Evolutionary conservation across 2,797 vertebrate genomes (phyloP).

Genomic region (Rousettus madagascariensis): DNA sequence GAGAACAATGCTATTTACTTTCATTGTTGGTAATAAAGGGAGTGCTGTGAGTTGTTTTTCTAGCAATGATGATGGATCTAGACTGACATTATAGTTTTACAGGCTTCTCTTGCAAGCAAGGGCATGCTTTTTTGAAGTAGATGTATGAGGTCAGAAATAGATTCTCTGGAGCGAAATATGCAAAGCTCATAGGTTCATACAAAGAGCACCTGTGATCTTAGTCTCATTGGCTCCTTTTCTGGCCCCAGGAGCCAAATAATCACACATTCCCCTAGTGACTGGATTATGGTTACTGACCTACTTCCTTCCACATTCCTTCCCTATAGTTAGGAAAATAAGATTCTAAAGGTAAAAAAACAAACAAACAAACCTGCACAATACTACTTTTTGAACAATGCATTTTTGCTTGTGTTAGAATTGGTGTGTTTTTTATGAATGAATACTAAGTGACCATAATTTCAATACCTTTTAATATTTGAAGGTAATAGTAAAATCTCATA

Average conservation of each 20-base stretch:
- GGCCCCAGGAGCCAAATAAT: background rate
- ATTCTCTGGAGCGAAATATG: background rate
- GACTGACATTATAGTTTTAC: background rate
- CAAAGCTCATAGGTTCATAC: background rate
- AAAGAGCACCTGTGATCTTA: background rate
- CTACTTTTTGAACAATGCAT: background rate
- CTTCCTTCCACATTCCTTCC: background rate
- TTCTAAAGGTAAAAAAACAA: background rate
- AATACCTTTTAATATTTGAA: background rate
- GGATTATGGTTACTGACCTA: background rate
- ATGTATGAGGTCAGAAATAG: background rate
- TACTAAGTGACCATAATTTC: background rate
- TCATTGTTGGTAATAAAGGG: background rate
- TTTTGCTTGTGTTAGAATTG: background rate
- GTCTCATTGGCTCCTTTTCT: background rate
- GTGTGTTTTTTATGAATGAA: background rate
- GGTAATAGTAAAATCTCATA: background rate
- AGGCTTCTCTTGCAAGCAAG: background rate
- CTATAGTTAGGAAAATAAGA: background rate
- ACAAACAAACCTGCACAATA: background rate
- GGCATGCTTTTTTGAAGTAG: background rate
- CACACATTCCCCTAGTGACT: background rate
- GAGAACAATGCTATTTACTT: conserved; percentile 2
- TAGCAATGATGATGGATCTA: background rate
- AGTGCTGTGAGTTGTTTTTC: background rate